These are phyloP conservation scores for Pseudocheirus occidentalis DNA, from an alignment of 2,797 vertebrate genomes.

Conservation along the genomic window DNA sequence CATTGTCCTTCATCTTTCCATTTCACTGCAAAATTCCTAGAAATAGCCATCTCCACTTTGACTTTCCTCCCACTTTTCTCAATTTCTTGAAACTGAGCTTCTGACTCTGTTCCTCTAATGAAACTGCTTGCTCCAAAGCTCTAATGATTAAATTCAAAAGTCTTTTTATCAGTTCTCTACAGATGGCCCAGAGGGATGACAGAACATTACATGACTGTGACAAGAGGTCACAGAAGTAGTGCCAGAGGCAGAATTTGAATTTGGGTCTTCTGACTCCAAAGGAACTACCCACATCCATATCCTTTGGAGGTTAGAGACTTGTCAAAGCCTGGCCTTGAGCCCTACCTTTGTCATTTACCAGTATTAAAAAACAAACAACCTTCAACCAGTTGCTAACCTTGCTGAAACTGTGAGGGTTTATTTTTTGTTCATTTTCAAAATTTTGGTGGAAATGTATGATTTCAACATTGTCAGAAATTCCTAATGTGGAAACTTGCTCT, in stretches of 20 bases:
- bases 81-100: neutral
- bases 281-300: neutral
- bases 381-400: neutral
- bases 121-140: neutral
- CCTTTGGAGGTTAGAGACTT: neutral
- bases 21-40: neutral
- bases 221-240: neutral
- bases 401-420: neutral
- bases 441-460: neutral
- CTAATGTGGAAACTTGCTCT: neutral
- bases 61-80: neutral
- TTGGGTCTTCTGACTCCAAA: neutral
- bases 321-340: neutral
- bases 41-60: neutral
- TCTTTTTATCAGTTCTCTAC: neutral
- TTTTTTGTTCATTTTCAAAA: too few species aligned
- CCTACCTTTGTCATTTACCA: neutral
- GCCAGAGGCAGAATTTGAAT: neutral
- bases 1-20: neutral
- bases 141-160: neutral
- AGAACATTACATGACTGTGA: neutral
- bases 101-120: neutral
- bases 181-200: neutral
- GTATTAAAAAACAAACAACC: neutral
- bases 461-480: neutral